Evolutionary conservation across 2,888 invertebrate genomes (phyloP), one percentile per base, ranked within the genome.

Genomic region (Drosophila prostipennis): DNA sequence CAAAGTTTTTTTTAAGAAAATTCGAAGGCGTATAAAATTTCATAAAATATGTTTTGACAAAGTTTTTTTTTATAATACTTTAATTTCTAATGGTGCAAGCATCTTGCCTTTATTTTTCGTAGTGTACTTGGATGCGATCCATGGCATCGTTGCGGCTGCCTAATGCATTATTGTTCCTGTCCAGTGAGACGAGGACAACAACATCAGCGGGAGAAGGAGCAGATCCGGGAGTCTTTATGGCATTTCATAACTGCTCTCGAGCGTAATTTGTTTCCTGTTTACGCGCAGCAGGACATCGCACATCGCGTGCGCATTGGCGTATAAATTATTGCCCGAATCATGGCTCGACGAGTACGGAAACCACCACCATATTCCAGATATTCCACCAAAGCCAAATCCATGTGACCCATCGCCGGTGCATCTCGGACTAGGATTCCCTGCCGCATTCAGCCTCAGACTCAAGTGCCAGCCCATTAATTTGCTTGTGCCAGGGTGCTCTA

Each of bases 251-350:
- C 81, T 81, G 85, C 87, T 85, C 84, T 84, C 80, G 79, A 80
- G 80, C 80, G 83, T 87, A 90, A 90, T 90, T 90, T 90, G 90
- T 89, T 90, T 90, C 90, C 90, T 89, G 85, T 89, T 89, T 88
- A 80, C 85, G 85, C 85, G 77, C 85, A 87, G 85, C 85, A 87
- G 85, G 85, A 85, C 80, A 87, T 85, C 71, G 76, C 73, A 59
- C 72, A 81, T 81, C 78, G 79, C 76, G 78, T 82, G 79, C 80
- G 85, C 82, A 82, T 76, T 83, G 80, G 79, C 78, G 78, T 84
- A 89, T 81, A 82, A 90, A 89, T 89, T 87, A 87, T 82, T 82
- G 73, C 77, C 77, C 74, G 67, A 77, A 82, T 84, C 80, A 79
- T 8, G 34, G 34, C 34, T 34, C 78, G 73, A 61, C 72, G 53